A percentile compares a stretch with the other conserved stretches of the same genome.
phyloP scores from a whole-genome alignment of 2,797 vertebrate species.

The Sebastes oblongus region DNA sequence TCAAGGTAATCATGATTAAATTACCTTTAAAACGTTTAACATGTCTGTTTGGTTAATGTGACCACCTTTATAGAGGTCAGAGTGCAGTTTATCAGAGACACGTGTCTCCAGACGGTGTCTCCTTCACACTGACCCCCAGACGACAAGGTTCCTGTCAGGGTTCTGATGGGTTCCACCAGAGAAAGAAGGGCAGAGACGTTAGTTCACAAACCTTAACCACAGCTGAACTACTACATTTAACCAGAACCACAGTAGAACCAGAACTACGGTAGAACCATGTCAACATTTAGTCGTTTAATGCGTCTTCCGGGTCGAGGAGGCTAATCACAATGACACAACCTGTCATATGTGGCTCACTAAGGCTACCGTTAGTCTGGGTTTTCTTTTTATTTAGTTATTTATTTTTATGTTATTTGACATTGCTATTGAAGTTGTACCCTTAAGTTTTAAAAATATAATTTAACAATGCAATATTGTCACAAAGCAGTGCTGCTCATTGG shows the following conservation, averaged over 20 bases:
- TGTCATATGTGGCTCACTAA: too few relatives aligned
- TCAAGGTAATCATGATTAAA: slow-evolving; percentile 75
- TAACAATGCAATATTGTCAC: neutral
- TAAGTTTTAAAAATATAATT: neutral
- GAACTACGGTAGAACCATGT: too few relatives aligned
- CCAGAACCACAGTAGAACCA: too few relatives aligned
- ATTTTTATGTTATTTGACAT: neutral
- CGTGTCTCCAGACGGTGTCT: neutral
- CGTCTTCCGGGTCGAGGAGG: neutral
- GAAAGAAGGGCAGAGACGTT: too few relatives aligned
- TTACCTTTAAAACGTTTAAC: too few relatives aligned
- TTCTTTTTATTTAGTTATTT: neutral
- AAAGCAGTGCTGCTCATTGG: neutral
- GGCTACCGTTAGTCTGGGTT: too few relatives aligned
- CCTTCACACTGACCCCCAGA: neutral
- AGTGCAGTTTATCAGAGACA: fast-evolving
- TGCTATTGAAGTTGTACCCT: neutral
- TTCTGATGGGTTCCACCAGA: too few relatives aligned
- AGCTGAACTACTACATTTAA: too few relatives aligned
- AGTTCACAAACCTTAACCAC: too few relatives aligned
- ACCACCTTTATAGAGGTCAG: fast-evolving
- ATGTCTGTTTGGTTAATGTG: neutral
- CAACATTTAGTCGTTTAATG: too few relatives aligned
- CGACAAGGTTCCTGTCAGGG: neutral
- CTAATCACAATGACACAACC: neutral